Percentiles rank a stretch among this genome's conserved stretches.
Conservation (phyloP, 2,888 invertebrate species). For the Clunio marinus region DNA sequence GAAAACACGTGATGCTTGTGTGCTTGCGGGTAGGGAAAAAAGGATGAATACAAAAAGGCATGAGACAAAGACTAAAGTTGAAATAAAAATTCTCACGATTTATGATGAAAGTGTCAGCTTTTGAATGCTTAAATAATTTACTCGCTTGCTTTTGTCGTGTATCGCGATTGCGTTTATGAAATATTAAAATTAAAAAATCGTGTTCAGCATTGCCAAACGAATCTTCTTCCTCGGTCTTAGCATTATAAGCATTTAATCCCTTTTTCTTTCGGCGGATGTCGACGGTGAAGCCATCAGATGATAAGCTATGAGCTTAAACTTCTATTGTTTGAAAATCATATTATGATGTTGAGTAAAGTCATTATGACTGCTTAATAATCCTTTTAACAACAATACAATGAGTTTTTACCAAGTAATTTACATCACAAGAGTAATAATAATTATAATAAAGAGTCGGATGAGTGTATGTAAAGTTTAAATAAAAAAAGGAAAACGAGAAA, state of each 20-base stretch:
- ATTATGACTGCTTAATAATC: constrained; percentile 8
- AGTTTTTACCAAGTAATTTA: not conserved
- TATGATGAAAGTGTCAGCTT: not conserved
- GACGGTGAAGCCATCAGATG: not conserved
- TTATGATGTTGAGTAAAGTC: not conserved
- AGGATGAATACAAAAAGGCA: not conserved
- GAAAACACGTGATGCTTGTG: not conserved
- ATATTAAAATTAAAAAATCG: constrained; percentile 13
- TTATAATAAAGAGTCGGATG: not conserved
- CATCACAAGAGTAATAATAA: not conserved
- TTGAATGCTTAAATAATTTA: not conserved
- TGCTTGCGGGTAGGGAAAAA: too few species aligned
- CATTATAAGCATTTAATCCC: not conserved
- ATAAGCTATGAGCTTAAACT: not conserved
- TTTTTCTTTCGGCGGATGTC: not conserved
- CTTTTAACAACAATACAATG: not conserved
- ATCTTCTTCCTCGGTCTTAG: too few species aligned
- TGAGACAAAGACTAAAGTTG: too few species aligned
- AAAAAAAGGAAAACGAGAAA: too few species aligned
- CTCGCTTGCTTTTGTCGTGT: not conserved
- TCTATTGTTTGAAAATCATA: not conserved
- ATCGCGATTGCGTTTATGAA: not conserved
- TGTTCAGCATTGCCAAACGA: constrained; percentile 1
- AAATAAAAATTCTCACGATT: constrained; percentile 4
- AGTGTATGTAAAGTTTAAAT: not conserved